Conservation (phyloP, 2,113 vertebrate genomes). For the Aix galericulata region DNA sequence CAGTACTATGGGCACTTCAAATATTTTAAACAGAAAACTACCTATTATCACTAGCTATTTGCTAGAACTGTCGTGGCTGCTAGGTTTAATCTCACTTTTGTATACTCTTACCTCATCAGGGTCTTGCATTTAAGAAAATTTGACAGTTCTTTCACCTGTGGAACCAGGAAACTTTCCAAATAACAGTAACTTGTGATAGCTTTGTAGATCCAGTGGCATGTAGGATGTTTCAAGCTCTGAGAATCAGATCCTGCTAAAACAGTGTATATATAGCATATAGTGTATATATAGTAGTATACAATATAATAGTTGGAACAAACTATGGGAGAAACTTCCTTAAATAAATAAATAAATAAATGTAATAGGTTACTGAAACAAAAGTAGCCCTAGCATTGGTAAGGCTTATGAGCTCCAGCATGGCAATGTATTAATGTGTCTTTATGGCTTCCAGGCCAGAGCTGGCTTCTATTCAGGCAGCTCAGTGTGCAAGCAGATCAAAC, state of each 20-base stretch:
- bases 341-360: neutral
- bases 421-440: conserved; percentile 51
- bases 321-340: conserved; percentile 32
- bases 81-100: neutral
- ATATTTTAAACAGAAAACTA: neutral
- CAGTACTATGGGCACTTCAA: neutral
- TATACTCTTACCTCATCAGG: rapidly evolving
- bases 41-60: neutral
- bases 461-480: conserved; percentile 54
- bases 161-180: neutral
- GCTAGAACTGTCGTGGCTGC: neutral
- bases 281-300: neutral
- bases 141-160: neutral
- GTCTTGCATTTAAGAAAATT: neutral
- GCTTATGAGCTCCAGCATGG: conserved; percentile 31
- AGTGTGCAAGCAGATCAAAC: conserved; percentile 56
- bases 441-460: conserved; percentile 54
- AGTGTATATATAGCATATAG: neutral
- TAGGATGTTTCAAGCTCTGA: neutral
- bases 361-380: conserved; percentile 59
- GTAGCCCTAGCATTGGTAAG: conserved; percentile 10
- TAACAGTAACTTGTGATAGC: neutral
- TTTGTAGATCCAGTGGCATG: neutral
- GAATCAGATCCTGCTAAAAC: neutral
- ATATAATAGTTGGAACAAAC: conserved; percentile 30